Evolutionary conservation across 2,113 vertebrate genomes (phyloP).

Genomic region (Actenoides lindsayi): DNA sequence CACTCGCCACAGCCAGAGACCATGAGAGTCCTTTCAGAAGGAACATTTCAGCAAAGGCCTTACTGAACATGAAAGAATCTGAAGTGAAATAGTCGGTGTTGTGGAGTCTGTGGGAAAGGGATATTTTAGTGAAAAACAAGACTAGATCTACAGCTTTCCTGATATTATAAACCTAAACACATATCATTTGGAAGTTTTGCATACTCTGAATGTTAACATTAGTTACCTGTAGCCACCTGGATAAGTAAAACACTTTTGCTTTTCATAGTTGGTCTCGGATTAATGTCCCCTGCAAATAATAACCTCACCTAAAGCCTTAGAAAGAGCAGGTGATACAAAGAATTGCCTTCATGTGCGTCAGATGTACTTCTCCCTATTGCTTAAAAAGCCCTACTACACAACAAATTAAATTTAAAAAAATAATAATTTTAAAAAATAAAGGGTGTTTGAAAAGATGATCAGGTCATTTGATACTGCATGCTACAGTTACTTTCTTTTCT

Average conservation of each 20-base stretch:
- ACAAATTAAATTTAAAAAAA: not conserved
- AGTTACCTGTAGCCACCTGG: not conserved
- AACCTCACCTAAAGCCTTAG: not conserved
- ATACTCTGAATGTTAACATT: not conserved
- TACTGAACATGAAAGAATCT: not conserved
- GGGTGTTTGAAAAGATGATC: not conserved
- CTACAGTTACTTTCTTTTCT: constrained; percentile 1
- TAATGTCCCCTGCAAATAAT: not conserved
- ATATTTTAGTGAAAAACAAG: not conserved
- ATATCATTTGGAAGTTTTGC: not conserved
- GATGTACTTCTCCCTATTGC: not conserved
- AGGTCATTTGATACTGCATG: not conserved
- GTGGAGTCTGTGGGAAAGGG: not conserved
- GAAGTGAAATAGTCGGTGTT: not conserved
- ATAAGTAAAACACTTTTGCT: not conserved
- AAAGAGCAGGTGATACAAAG: not conserved
- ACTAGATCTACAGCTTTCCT: not conserved
- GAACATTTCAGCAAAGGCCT: constrained; percentile 25
- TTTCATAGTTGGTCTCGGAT: not conserved
- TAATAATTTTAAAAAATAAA: too few relatives aligned
- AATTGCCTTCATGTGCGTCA: not conserved
- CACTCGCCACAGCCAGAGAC: constrained; percentile 14
- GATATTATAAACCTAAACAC: not conserved
- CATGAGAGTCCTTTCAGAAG: constrained; percentile 10
- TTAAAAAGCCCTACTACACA: not conserved